Conservation (phyloP, 2,113 vertebrate genomes). For the Corvus hawaiiensis region DNA sequence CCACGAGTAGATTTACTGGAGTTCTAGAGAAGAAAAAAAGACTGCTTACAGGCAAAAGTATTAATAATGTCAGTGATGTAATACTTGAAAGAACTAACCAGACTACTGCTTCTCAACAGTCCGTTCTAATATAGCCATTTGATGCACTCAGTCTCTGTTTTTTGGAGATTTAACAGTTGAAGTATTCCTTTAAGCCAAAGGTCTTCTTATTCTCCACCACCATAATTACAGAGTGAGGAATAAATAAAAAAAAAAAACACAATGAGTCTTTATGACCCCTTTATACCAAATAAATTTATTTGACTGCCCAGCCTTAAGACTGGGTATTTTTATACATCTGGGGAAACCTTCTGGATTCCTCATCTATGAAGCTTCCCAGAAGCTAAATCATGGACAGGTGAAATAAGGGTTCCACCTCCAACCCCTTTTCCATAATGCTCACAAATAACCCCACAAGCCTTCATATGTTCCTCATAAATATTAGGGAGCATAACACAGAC, state of each 20-base stretch:
- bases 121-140: background rate
- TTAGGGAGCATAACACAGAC: fast-evolving
- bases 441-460: background rate
- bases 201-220: background rate
- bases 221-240: background rate
- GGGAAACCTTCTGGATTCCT: background rate
- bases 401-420: background rate
- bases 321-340: background rate
- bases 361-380: background rate
- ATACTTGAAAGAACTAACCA: background rate
- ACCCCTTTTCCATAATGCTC: background rate
- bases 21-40: background rate
- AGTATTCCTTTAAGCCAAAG: background rate
- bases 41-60: background rate
- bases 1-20: background rate
- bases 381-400: background rate
- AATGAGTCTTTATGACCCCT: background rate
- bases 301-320: background rate
- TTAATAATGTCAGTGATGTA: background rate
- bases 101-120: background rate
- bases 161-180: background rate
- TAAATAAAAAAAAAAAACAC: background rate
- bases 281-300: background rate
- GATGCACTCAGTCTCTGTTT: background rate
- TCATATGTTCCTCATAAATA: background rate